Conservation (phyloP, 2,797 vertebrate species). For the Oryzias dopingdopingensis region DNA sequence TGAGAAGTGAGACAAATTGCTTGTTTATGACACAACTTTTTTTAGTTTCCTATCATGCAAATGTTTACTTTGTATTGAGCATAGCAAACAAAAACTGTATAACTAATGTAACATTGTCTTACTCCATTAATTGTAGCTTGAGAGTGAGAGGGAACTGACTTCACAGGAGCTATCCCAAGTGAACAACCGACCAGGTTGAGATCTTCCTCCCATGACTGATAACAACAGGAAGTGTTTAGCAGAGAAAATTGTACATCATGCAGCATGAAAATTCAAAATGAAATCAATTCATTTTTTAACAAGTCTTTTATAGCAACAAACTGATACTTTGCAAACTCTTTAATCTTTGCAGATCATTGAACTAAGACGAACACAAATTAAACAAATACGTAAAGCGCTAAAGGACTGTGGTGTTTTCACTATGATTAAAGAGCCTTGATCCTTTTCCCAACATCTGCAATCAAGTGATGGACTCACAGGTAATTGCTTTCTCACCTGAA, state of each 20-base stretch:
- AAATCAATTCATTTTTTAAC: neutral
- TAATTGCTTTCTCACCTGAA: neutral
- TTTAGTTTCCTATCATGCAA: neutral
- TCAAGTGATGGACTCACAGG: neutral
- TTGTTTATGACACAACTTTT: no score
- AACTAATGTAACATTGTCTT: neutral
- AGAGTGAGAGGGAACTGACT: neutral
- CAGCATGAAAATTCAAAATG: neutral
- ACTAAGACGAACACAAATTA: neutral
- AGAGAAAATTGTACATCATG: neutral
- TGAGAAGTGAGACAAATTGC: no score
- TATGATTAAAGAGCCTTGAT: neutral
- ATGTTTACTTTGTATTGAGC: neutral
- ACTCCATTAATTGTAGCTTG: neutral
- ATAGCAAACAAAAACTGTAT: neutral
- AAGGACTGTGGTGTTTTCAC: neutral
- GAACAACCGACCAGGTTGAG: neutral
- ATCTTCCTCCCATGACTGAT: slow-evolving; percentile 2
- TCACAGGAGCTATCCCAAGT: neutral
- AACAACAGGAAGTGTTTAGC: slow-evolving; percentile 3
- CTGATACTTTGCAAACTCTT: neutral
- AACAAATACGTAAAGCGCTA: neutral
- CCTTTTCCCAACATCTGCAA: neutral
- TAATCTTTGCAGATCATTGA: neutral
- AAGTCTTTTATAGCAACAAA: neutral